Base-by-base conservation (phyloP, 2,797 vertebrate species). In the Hyperoplus immaculatus region DNA sequence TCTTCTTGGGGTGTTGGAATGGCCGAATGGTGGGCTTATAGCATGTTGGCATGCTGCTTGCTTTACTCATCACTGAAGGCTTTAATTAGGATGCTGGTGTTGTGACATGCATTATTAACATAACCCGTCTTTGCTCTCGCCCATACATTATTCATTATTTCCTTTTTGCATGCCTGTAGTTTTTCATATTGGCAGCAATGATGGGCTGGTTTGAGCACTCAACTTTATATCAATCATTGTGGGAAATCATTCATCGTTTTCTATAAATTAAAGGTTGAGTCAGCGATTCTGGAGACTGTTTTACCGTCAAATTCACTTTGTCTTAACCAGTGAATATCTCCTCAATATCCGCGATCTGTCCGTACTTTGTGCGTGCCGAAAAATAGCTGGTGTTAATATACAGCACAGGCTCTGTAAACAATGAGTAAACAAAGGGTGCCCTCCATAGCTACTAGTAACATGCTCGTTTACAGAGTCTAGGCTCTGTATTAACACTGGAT, bases 1-100 rank as follows among this genome's bases (percentile, higher is more conserved):
- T 95, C 92, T 97, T 95, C 53, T 94, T 96, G 96, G 95, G 93
- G 91, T 97, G 96, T 92, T 96, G 95, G 95, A 92, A 94, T 95
- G 93, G 93, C 87, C 86, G 88, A 95, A 96, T 96, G 96, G 96
- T 97, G 96, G 95, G 96, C 93, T 95, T 81, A 70, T 89, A 93
- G 94, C 92, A 94, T 89, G 90, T 81, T 92, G 53, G 90, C 92
- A 90, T 93, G 89, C 81, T 91, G 88, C 88, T 90, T 69, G 63
- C 72, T 80, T 64, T 51, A 9, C 47, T 75, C 29, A 50, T 65
- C 69, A 68, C 18, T 73, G n/a, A 72, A 66, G 21, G 70, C 46
- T 76, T 74, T 14, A 16, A 43, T 64, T 63, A 59, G 39, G 60
- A 46, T 82, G 67, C 16, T 11, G 36, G 36, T 56, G 18, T 53